Base-by-base conservation (phyloP, 2,113 vertebrate species). In the Toxostoma redivivum region DNA sequence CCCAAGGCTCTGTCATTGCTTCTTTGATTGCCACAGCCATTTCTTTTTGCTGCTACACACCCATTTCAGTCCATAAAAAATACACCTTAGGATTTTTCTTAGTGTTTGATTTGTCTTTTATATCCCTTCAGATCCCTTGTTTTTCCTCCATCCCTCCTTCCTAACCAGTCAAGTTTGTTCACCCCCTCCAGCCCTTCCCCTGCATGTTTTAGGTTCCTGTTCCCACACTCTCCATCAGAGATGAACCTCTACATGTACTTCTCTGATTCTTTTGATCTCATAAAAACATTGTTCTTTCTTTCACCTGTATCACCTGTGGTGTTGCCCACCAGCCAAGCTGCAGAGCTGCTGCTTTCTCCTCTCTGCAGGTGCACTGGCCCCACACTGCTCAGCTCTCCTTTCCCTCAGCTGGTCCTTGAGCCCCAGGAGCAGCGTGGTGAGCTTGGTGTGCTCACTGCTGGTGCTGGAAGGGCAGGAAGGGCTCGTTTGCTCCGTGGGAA, bases 401-500 rank as follows among this genome's bases (percentile, higher is more conserved):
- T 53, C 48, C 12, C 1, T 1, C 60, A 42, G 44, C 74, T 25
- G n/a, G n/a, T n/a, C n/a, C n/a, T n/a, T n/a, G n/a, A n/a, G n/a
- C n/a, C n/a, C n/a, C n/a, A 67, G 79, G 45, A 30, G 31, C 33
- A 18, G 1, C 0, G 4, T 22, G 79, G 12, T n/a, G 65, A 48
- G 35, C 61, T 53, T 23, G 8, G 2, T 44, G 20, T 1, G 3
- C 73, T 38, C 64, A 4, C 65, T 0, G 0, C 50, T 35, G 72
- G 51, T 31, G 73, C 81, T 19, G 48, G 33, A 35, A 48, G 78
- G 69, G 27, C 16, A 13, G 44, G 76, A 65, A 37, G 1, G 61
- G 18, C 21, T 57, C 4, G 0, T 67, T 27, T 58, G 77, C 80
- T 42, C 40, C 0, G 0, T 45, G 51, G 35, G 37, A 17, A 64